Percentiles rank a stretch among this genome's conserved stretches.
Conservation (phyloP, 2,797 vertebrate genomes). For the Hylomyscus alleni region DNA sequence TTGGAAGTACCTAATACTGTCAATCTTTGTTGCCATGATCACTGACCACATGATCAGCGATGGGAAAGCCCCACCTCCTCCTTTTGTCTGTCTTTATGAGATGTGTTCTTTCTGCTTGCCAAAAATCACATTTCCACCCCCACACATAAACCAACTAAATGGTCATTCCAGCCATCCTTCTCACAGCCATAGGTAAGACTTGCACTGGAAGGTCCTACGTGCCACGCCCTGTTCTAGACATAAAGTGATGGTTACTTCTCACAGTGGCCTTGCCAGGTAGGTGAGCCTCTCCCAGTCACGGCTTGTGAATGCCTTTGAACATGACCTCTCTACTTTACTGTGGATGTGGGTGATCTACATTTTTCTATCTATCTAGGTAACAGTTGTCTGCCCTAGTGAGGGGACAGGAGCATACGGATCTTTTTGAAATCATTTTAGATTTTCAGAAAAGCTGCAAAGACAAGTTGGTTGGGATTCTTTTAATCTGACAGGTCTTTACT, state of each 20-base stretch:
- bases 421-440: slow-evolving; percentile 56
- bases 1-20: neutral
- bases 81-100: neutral
- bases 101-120: slow-evolving; percentile 3
- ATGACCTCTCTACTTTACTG: neutral
- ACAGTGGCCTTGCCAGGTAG: neutral
- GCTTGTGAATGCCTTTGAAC: neutral
- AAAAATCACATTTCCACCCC: neutral
- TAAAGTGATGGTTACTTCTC: neutral
- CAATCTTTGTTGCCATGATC: neutral
- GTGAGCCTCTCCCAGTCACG: neutral
- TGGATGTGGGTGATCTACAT: neutral
- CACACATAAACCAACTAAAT: neutral
- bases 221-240: neutral
- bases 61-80: neutral
- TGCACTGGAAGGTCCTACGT: neutral
- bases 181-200: neutral
- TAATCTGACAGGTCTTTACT: neutral
- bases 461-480: neutral
- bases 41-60: neutral
- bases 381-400: neutral
- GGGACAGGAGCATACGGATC: neutral
- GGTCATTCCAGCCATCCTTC: slow-evolving; percentile 7
- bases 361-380: slow-evolving; percentile 21
- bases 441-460: slow-evolving; percentile 56